Evolutionary conservation across 1,140 invertebrate genomes (phyloP), one percentile per base, ranked within the genome.

Genomic region (Eurosta solidaginis): DNA sequence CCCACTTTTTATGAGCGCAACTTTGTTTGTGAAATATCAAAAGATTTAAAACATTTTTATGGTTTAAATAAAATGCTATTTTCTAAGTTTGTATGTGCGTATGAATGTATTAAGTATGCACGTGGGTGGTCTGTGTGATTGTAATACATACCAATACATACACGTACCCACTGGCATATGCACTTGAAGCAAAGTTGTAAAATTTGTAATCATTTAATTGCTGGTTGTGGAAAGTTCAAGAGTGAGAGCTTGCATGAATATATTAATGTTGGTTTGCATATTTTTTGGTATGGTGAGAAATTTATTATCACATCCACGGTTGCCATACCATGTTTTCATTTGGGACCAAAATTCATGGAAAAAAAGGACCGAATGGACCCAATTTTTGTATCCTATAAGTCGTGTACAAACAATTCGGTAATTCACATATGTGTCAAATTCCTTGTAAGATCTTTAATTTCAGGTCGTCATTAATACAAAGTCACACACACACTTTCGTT

Each of bases 161-260:
- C 10, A 52, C 49, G 6, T 52, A 14, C 49, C 3, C 20, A 17
- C 20, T 52, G 4, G 7, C 4, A 52, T 17, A 52, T 49, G 17
- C n/a, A n/a, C n/a, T 4, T 17, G 17, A 49, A 22, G 25, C 59
- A 40, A 40, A 40, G 59, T 68, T 20, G 59, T 4, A 20, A 3
- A 36, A 29, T 68, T 68, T 40, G n/a, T 68, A 68, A 68, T 68
- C 59, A 68, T 22, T 68, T 68, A 68, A 68, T 68, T 40, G 33
- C 10, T 17, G 27, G 1, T 40, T 22, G 29, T 17, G 14, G 45
- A 22, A 5, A 20, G 33, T 2, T n/a, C 33, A 20, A 17, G 29
- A 40, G 20, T 20, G 59, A n/a, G 7, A 20, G 59, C 17, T n/a
- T n/a, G 33, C 7, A 17, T 40, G 5, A 40, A 20, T 20, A n/a